These are phyloP conservation scores for Platysternon megacephalum DNA, from an alignment of 2,113 vertebrate genomes.

Conservation along the genomic window DNA sequence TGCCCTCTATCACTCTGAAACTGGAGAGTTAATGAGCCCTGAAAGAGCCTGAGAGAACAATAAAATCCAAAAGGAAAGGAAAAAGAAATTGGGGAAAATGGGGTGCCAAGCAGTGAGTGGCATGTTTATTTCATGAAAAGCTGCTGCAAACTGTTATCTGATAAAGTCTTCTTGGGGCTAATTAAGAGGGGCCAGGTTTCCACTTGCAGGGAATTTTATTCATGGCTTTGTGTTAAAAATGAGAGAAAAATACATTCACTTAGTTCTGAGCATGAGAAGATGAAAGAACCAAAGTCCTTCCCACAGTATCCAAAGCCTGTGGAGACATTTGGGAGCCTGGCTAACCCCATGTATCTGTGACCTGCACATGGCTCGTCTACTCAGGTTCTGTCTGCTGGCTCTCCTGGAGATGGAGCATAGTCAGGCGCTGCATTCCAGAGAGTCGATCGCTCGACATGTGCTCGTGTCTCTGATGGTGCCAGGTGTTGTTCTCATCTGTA, in stretches of 20 bases:
- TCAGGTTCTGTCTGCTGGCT: fast-evolving
- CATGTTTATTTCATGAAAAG: not conserved
- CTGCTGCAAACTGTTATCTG: not conserved
- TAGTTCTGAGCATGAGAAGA: not conserved
- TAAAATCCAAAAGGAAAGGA: not conserved
- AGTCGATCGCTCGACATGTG: not conserved
- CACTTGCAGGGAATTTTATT: not conserved
- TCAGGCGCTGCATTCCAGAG: not conserved
- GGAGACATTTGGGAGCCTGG: not conserved
- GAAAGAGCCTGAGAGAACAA: not conserved
- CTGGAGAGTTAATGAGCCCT: not conserved
- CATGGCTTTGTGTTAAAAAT: not conserved
- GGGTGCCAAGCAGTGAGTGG: constrained; percentile 9
- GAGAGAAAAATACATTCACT: not conserved
- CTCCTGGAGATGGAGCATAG: not conserved
- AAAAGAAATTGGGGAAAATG: not conserved
- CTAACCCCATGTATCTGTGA: not conserved
- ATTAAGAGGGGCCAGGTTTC: not conserved
- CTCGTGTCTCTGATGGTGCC: constrained; percentile 28
- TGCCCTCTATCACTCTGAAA: not conserved
- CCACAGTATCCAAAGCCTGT: not conserved
- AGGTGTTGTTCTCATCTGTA: constrained; percentile 45
- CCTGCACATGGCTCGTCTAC: fast-evolving
- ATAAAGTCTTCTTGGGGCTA: not conserved
- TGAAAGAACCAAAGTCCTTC: not conserved